Evolutionary conservation across 2,888 invertebrate genomes (phyloP).

Genomic region (Tolmerus cingulatus): DNA sequence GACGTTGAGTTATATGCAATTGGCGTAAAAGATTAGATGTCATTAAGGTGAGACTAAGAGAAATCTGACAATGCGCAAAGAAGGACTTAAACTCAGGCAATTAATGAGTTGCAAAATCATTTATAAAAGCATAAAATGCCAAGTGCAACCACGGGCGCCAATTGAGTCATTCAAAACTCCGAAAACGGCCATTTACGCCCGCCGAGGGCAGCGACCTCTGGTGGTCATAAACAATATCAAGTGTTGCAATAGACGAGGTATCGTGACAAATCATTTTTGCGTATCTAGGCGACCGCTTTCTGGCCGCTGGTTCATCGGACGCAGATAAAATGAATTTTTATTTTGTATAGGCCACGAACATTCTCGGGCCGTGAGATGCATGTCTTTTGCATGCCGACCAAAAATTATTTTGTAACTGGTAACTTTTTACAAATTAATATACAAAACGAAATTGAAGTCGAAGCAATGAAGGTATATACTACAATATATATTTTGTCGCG

Average conservation of each 20-base stretch:
- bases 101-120: neutral
- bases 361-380: neutral
- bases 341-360: neutral
- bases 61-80: neutral
- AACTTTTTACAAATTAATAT: slow-evolving; percentile 9
- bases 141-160: neutral
- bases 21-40: slow-evolving; percentile 4
- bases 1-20: slow-evolving; percentile 27
- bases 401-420: slow-evolving; percentile 24
- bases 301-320: neutral
- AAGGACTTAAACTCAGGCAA: neutral
- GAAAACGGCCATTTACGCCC: neutral
- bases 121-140: neutral
- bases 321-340: neutral
- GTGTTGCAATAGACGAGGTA: neutral
- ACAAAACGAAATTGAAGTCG: neutral
- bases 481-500: slow-evolving; percentile 5
- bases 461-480: neutral
- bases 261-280: slow-evolving; percentile 27
- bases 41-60: slow-evolving; percentile 5
- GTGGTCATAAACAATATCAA: slow-evolving; percentile 16
- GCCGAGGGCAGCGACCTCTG: neutral
- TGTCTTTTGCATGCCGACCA: neutral
- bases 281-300: neutral
- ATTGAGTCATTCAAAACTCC: neutral